Base-by-base conservation (phyloP, 2,113 vertebrate species). In the Scytalopus superciliaris region DNA sequence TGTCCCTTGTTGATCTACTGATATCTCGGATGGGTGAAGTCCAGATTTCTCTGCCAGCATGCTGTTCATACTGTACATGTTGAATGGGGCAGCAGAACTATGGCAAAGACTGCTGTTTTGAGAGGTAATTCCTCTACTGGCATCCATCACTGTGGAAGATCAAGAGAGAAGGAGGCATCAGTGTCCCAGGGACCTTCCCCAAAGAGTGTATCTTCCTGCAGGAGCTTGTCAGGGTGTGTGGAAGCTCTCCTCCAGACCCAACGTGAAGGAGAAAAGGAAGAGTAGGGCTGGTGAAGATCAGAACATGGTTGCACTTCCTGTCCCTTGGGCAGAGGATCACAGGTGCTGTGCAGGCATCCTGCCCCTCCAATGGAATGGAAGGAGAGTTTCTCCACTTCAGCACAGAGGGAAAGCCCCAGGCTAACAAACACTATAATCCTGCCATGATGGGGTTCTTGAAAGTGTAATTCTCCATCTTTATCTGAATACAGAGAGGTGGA, bases 171-270 rank as follows among this genome's bases (percentile, higher is more conserved):
- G 24, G 25, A 12, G 24, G 68, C 1, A 2, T 14, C 23, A 1
- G 2, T 23, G 47, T 57, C 9, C 19, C 35, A 47, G 22, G 14
- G 15, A 44, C 21, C 12, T 86, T 12, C 14, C 19, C 10, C 40
- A 40, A 35, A 40, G 8, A 8, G 33, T 63, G 1, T 11, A 33
- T 21, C 22, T 90, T 81, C 31, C 59, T 19, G 18, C 1, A 5
- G 63, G 6, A 69, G 12, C 1, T 3, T 35, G 37, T 28, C 13
- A 2, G 3, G 6, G 4, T 50, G 5, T 9, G 31, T 57, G 13
- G 39, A 78, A 18, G 15, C 5, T 55, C 27, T 82, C 37, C 44
- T 67, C 23, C 57, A 47, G 45, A 35, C 23, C 11, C 24, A 70
- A 33, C 0, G 0, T 45, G 62, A 86, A 74, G 19, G 31, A 45